phyloP scores from a whole-genome alignment of 2,113 vertebrate species.

The Acrocephalus kingi region DNA sequence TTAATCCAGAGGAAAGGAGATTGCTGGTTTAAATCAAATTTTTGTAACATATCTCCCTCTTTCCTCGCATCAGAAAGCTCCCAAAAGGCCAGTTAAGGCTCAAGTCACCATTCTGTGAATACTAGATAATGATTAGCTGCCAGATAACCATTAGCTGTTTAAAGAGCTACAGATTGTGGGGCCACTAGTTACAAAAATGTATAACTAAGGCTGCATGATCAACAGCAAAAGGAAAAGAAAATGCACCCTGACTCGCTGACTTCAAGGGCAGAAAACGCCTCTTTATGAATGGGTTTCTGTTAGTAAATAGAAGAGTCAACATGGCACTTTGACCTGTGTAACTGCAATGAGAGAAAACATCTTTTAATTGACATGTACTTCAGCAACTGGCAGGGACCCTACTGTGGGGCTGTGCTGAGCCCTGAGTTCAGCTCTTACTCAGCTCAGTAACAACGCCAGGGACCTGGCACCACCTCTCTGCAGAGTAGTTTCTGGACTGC shows the following conservation, averaged over 20 bases:
- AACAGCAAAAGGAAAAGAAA: neutral
- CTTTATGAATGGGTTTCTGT: neutral
- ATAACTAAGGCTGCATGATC: neutral
- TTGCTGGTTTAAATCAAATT: neutral
- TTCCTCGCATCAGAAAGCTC: neutral
- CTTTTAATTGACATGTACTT: neutral
- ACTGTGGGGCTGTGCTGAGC: neutral
- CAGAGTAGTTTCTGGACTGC: neutral
- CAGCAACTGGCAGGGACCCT: neutral
- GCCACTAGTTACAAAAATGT: neutral
- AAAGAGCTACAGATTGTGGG: neutral
- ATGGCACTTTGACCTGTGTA: neutral
- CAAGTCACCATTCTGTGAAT: neutral
- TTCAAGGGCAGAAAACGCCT: fast-evolving
- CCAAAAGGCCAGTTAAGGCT: neutral
- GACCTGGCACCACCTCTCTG: neutral
- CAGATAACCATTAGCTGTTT: neutral
- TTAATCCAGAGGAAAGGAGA: neutral
- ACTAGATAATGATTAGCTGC: neutral
- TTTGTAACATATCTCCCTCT: neutral
- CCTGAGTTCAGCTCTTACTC: neutral
- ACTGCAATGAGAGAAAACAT: neutral
- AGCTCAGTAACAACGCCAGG: neutral
- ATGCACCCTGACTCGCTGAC: fast-evolving
- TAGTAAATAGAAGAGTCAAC: neutral